phyloP scores from a whole-genome alignment of 2,797 vertebrate species.

The Dipus sagitta region DNA sequence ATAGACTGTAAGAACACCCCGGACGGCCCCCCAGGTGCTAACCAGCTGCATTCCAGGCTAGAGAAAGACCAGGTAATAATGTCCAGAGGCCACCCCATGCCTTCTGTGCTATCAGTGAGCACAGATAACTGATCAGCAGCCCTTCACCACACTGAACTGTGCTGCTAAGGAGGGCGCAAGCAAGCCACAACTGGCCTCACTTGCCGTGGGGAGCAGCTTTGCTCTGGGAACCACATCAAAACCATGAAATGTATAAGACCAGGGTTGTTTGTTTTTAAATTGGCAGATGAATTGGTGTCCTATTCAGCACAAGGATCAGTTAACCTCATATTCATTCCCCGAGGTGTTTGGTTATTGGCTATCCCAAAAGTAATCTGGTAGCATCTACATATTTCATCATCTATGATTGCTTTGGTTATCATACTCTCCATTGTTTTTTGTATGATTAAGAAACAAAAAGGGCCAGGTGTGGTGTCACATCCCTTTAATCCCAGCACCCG shows the following conservation, averaged over 20 bases:
- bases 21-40: background rate
- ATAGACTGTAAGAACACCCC: conserved; percentile 4
- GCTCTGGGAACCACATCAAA: conserved; percentile 89
- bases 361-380: background rate
- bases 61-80: conserved; percentile 55
- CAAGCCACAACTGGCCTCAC: conserved; percentile 87
- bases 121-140: conserved; percentile 22
- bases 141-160: conserved; percentile 77
- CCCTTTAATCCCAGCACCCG: no score
- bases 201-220: conserved; percentile 92
- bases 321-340: background rate
- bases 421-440: background rate
- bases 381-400: background rate
- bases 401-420: background rate
- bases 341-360: background rate
- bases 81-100: conserved; percentile 45
- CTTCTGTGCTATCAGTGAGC: conserved; percentile 45
- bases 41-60: conserved; percentile 64
- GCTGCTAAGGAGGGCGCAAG: conserved; percentile 89
- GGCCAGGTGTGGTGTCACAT: background rate
- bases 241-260: background rate
- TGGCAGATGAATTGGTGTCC: conserved; percentile 93
- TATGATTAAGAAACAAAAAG: conserved; percentile 25
- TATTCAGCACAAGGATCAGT: conserved; percentile 89
- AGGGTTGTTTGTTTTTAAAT: conserved; percentile 78